Evolutionary conservation across 2,797 vertebrate species (phyloP).

Genomic region (Gorsachius magnificus): DNA sequence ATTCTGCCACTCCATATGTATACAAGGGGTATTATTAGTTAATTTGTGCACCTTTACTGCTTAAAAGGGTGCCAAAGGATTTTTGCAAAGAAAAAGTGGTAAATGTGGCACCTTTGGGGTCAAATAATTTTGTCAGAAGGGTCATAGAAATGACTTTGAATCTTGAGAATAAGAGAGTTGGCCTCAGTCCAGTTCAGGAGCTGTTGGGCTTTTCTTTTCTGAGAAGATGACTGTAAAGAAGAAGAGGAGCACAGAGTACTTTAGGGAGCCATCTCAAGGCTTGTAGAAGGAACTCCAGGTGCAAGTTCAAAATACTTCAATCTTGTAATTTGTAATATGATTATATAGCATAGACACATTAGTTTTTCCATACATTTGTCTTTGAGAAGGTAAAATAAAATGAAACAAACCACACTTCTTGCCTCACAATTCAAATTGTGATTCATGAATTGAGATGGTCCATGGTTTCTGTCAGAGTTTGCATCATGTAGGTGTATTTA

Average conservation of each 20-base stretch:
- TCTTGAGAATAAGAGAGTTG: not conserved
- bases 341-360: not conserved
- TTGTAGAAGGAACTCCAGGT: not conserved
- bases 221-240: not conserved
- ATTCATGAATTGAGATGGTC: not conserved
- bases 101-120: not conserved
- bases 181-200: not conserved
- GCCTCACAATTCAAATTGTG: not conserved
- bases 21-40: not conserved
- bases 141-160: not conserved
- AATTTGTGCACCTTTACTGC: not conserved
- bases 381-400: not conserved
- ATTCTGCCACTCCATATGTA: not conserved
- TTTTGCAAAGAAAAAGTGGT: not conserved
- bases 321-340: not conserved
- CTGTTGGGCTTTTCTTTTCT: not conserved
- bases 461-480: not conserved
- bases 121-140: not conserved
- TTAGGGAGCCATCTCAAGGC: not conserved
- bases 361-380: not conserved
- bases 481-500: not conserved
- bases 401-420: not conserved
- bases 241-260: not conserved
- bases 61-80: not conserved
- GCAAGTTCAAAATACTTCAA: not conserved